Base-by-base conservation (phyloP, 2,797 vertebrate species). In the Urocyon cinereoargenteus region DNA sequence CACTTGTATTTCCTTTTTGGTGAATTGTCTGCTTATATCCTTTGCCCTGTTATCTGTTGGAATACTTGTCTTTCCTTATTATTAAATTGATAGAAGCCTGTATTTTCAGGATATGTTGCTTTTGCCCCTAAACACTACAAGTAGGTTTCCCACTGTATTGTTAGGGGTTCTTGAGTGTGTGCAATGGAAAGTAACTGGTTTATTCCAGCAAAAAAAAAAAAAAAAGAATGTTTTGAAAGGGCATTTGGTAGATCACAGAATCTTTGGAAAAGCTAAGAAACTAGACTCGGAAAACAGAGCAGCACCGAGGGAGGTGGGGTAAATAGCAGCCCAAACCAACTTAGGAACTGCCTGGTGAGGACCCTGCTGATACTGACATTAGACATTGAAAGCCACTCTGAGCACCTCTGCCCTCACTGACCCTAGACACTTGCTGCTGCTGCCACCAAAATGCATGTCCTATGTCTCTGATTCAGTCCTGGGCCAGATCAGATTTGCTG, bases 11-110 rank as follows among this genome's bases (percentile, higher is more conserved):
- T 81, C 86, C 61, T 93, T 40, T 59, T 89, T 57, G 78, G 68
- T 57, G 61, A 72, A 68, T 45, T 72, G 36, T 78, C 45, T 83
- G 2, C 72, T 55, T 24, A 4, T 62, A 15, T 51, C 31, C 31
- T 94, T 73, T 72, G 45, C 34, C 24, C 14, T 84, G 1, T 87
- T 93, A 70, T 94, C 88, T 90, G 12, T 49, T 77, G 72, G 72
- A 78, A 61, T 86, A 82, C 21, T 53, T 18, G 45, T 91, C n/a
- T 90, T 86, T 88, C 55, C 64, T 87, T 95, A 55, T 87, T 95
- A 55, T 12, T 91, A 77, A 95, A 70, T 95, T 94, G 68, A 61
- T 51, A 90, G 28, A 75, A 68, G 8, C 21, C 57, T 86, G 84
- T 95, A 53, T 55, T 64, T 73, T 61, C 24, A 64, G 31, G 19